Conservation (phyloP, 1,140 invertebrate species). For the Pseudoatta argentina region DNA sequence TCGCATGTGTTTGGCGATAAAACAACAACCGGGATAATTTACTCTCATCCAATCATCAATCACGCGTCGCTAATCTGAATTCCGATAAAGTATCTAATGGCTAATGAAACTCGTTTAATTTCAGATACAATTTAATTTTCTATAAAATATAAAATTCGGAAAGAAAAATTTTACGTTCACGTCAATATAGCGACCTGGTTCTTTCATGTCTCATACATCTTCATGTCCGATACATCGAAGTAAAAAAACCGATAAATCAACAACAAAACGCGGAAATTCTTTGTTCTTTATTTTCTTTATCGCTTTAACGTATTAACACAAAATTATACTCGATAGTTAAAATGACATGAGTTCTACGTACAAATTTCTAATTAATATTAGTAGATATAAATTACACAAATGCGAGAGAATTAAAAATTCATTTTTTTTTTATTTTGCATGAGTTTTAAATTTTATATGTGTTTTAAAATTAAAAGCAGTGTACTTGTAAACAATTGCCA, state of each 20-base stretch:
- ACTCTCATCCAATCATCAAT: conserved; percentile 47
- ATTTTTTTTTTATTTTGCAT: not conserved
- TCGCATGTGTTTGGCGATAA: conserved; percentile 28
- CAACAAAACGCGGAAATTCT: not conserved
- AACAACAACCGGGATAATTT: conserved; percentile 40
- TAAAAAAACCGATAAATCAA: conserved; percentile 45
- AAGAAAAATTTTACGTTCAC: conserved; percentile 11
- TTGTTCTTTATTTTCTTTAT: conserved; percentile 26
- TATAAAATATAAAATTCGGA: not conserved
- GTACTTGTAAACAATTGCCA: not conserved
- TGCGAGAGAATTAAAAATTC: not conserved
- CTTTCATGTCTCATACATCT: conserved; percentile 2
- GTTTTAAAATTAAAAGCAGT: not conserved
- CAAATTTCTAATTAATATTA: not conserved
- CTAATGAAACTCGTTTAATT: conserved; percentile 30
- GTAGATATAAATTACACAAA: not conserved
- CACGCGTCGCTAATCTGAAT: conserved; percentile 23
- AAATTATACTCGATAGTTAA: conserved; percentile 18
- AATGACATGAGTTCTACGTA: not conserved
- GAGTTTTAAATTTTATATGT: not conserved
- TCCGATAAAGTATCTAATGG: conserved; percentile 1
- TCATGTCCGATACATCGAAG: conserved; percentile 34
- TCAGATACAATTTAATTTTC: conserved; percentile 32
- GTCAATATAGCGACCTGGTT: not conserved
- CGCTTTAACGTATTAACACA: not conserved